phyloP scores from a whole-genome alignment of 2,113 vertebrate species.

The Rynchops niger region DNA sequence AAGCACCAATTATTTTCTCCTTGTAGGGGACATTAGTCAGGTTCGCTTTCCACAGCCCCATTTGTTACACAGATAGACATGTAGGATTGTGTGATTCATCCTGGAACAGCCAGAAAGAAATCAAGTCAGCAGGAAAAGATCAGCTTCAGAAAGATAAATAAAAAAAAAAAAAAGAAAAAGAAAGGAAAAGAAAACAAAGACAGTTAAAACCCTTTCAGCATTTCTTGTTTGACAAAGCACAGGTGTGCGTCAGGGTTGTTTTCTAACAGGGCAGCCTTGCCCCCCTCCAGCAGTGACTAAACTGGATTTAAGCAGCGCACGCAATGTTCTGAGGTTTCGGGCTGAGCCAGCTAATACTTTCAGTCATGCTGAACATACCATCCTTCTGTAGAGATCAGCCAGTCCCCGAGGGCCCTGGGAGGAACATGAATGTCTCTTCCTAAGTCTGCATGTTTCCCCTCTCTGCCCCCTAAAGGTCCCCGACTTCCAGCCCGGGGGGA shows the following conservation, averaged over 20 bases:
- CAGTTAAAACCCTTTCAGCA: not conserved
- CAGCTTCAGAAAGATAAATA: not conserved
- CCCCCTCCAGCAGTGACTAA: slow-evolving; percentile 30
- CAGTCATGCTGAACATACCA: slow-evolving; percentile 52
- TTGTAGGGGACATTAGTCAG: slow-evolving; percentile 35
- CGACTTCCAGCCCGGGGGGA: not conserved
- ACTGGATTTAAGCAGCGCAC: not conserved
- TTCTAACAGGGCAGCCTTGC: not conserved
- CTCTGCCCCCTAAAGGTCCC: not conserved
- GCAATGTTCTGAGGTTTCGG: slow-evolving; percentile 32
- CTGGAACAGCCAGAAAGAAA: not conserved
- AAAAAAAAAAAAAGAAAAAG: not conserved
- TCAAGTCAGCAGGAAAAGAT: not conserved
- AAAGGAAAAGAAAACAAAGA: not conserved
- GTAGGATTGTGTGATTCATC: slow-evolving; percentile 12
- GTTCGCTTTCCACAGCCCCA: not conserved
- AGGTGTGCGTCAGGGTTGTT: slow-evolving; percentile 1
- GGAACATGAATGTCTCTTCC: not conserved
- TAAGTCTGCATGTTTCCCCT: not conserved
- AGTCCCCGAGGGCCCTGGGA: not conserved
- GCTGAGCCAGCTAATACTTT: slow-evolving; percentile 26
- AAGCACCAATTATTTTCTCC: slow-evolving; percentile 39
- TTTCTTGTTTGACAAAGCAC: slow-evolving; percentile 23
- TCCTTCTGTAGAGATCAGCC: not conserved
- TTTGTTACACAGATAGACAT: not conserved